Conservation (phyloP, 2,888 invertebrate species). For the Isoperla grammatica region DNA sequence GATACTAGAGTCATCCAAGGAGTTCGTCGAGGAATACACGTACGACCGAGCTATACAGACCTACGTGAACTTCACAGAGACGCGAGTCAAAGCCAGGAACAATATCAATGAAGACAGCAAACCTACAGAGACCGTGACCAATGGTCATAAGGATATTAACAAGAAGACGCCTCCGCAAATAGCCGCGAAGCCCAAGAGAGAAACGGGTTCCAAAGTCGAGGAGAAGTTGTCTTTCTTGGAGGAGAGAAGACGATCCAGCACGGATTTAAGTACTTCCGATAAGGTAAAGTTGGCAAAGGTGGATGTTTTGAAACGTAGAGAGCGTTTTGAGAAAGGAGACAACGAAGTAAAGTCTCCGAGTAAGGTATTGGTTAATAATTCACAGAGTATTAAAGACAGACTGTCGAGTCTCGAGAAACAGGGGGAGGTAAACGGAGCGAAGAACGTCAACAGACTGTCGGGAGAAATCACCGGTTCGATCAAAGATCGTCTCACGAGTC, state of each 20-base stretch:
- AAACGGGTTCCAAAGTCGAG: conserved; percentile 53
- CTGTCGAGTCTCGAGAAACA: conserved; percentile 35
- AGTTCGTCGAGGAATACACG: conserved; percentile 68
- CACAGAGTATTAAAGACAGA: conserved; percentile 62
- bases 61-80: conserved; percentile 59
- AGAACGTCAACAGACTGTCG: background rate
- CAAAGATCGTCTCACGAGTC: conserved; percentile 37
- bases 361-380: conserved; percentile 51
- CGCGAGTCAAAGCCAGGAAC: conserved; percentile 58
- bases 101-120: conserved; percentile 47
- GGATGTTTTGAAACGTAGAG: conserved; percentile 73
- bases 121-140: background rate
- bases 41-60: conserved; percentile 84
- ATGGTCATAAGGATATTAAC: conserved; percentile 9
- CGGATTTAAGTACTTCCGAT: conserved; percentile 48
- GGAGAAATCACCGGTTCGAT: conserved; percentile 31
- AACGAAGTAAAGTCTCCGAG: conserved; percentile 2
- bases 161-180: conserved; percentile 32
- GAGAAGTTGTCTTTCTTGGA: conserved; percentile 58
- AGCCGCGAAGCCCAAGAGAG: conserved; percentile 33
- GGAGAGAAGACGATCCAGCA: conserved; percentile 38
- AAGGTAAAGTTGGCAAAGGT: conserved; percentile 64
- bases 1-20: conserved; percentile 60
- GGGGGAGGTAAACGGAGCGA: conserved; percentile 18
- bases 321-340: conserved; percentile 64